Evolutionary conservation across 2,797 vertebrate genomes (phyloP).

Genomic region (Acanthis flammea): DNA sequence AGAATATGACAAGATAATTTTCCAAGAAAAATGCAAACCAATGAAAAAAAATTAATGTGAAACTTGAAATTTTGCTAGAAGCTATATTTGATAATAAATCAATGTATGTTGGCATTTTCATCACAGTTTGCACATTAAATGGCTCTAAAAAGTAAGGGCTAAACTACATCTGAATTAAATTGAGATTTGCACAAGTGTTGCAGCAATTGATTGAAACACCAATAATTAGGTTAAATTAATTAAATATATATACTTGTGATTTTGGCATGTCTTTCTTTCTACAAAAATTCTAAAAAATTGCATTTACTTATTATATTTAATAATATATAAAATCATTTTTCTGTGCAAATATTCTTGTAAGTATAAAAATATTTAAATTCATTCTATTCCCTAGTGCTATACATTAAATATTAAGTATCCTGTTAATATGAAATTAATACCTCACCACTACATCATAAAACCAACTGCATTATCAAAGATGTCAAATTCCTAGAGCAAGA

Average conservation of each 20-base stretch:
- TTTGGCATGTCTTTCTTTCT: not conserved
- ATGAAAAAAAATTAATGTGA: slow-evolving; percentile 33
- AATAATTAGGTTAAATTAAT: not conserved
- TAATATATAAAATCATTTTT: not conserved
- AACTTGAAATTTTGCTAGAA: slow-evolving; percentile 19
- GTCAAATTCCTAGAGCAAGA: not conserved
- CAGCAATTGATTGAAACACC: not conserved
- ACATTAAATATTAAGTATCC: not conserved
- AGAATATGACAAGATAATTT: slow-evolving; percentile 44
- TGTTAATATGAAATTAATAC: not conserved
- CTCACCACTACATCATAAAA: not conserved
- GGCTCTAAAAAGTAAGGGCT: not conserved
- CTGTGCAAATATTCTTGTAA: not conserved
- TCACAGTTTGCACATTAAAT: slow-evolving; percentile 28
- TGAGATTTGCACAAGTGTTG: slow-evolving; percentile 33
- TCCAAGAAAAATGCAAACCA: not conserved
- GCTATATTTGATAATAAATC: slow-evolving; percentile 24
- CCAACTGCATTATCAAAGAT: not conserved
- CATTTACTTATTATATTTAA: not conserved
- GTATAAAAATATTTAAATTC: not conserved
- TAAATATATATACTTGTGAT: not conserved
- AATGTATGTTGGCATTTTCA: slow-evolving; percentile 28
- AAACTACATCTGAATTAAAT: not conserved
- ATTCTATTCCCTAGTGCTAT: not conserved
- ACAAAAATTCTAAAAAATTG: not conserved